A percentile compares a stretch with the other conserved stretches of the same genome.
Evolutionary conservation across 2,888 invertebrate genomes (phyloP).

Genomic region (Colostygia pectinataria): DNA sequence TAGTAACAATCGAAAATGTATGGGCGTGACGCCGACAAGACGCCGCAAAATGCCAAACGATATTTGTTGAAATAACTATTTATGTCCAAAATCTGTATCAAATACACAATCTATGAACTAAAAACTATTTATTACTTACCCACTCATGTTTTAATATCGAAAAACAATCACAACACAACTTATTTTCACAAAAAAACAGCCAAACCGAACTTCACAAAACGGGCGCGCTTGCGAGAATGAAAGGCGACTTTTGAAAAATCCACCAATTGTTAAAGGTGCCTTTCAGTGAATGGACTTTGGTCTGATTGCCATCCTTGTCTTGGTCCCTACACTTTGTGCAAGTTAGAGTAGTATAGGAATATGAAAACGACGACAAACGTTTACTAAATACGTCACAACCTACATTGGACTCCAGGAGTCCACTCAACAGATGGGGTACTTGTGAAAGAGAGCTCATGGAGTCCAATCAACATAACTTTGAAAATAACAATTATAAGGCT

Average conservation of each 20-base stretch:
- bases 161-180: constrained; percentile 9
- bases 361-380: no score
- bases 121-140: constrained; percentile 8
- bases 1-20: constrained; percentile 7
- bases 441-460: no score
- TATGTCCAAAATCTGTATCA: constrained; percentile 6
- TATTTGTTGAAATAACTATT: constrained; percentile 6
- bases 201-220: constrained; percentile 1
- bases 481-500: no score
- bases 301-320: constrained; percentile 4
- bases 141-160: constrained; percentile 7
- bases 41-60: constrained; percentile 4
- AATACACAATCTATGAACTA: constrained; percentile 7
- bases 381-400: no score
- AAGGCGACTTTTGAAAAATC: constrained; percentile 5
- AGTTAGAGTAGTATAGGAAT: constrained; percentile 7
- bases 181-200: constrained; percentile 4
- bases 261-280: constrained; percentile 1
- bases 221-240: constrained; percentile 6
- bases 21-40: constrained; percentile 2
- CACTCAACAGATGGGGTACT: no score
- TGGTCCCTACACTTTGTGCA: constrained; percentile 4
- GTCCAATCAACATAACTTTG: no score
- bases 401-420: no score
- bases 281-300: neutral